A percentile compares a stretch with the other conserved stretches of the same genome.
These are phyloP conservation scores for Rhaphigaster nebulosa DNA, from an alignment of 2,888 invertebrate species.

Conservation along the genomic window DNA sequence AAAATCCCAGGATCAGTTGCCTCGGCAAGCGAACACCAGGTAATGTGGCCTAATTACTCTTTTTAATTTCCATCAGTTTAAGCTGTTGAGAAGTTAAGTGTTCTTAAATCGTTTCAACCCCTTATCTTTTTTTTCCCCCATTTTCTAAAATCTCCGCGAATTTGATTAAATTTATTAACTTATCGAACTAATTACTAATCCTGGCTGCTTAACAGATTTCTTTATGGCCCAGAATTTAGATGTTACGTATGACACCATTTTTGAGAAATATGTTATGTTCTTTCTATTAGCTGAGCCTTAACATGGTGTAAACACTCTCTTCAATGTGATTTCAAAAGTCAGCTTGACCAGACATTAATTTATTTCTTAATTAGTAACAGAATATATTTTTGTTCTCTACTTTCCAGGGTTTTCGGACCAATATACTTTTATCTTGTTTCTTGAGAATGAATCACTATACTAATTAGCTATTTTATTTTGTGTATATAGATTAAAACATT, in stretches of 20 bases:
- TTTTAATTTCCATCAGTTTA: conserved; percentile 54
- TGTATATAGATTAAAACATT: no score
- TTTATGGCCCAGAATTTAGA: neutral
- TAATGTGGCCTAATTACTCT: conserved; percentile 52
- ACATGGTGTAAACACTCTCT: neutral
- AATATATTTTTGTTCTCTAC: neutral
- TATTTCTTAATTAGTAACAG: neutral
- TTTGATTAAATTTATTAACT: neutral
- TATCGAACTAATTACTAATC: neutral
- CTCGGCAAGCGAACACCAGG: neutral
- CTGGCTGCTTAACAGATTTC: neutral
- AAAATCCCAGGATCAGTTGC: conserved; percentile 56
- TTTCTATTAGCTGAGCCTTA: neutral
- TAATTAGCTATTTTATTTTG: no score
- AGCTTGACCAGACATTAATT: neutral
- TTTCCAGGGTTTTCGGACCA: neutral
- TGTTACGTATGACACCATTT: neutral
- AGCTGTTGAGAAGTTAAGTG: conserved; percentile 51
- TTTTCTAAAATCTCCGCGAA: neutral
- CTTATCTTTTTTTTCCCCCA: neutral
- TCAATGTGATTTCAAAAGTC: neutral
- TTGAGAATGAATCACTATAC: no score
- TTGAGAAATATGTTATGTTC: neutral
- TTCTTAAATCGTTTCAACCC: conserved; percentile 45
- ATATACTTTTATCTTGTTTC: no score